phyloP scores from a whole-genome alignment of 92 coral and sea anemone species.

The Meandrina meandrites region DNA sequence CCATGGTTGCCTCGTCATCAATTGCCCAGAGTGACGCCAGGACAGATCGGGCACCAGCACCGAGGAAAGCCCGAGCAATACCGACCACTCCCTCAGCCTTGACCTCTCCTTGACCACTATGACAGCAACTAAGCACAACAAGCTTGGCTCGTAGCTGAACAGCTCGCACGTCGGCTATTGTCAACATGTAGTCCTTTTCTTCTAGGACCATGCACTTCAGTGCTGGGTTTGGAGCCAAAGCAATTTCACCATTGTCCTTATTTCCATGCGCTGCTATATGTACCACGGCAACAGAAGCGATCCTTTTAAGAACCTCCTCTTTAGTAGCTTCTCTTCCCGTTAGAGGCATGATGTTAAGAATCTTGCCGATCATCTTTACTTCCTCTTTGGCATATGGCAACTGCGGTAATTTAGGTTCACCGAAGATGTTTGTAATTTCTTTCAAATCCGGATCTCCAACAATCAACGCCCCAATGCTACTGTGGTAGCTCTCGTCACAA shows the following conservation, averaged over 20 bases:
- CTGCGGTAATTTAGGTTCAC: not conserved
- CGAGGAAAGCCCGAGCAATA: slow-evolving; percentile 31
- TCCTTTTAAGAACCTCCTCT: not conserved
- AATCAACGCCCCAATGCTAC: not conserved
- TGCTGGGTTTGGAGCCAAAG: not conserved
- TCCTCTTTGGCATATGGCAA: not conserved
- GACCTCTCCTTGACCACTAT: slow-evolving; percentile 21
- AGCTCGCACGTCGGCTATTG: slow-evolving; percentile 2
- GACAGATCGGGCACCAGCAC: slow-evolving; percentile 38
- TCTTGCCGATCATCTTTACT: not conserved
- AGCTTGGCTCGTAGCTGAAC: slow-evolving; percentile 20
- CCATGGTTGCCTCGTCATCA: slow-evolving; percentile 19
- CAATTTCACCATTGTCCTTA: not conserved
- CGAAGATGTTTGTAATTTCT: not conserved
- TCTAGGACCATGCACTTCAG: not conserved
- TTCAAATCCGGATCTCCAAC: not conserved
- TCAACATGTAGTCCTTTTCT: not conserved
- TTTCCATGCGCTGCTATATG: not conserved
- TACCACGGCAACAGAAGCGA: not conserved
- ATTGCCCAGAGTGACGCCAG: slow-evolving; percentile 35
- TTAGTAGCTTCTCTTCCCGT: not conserved
- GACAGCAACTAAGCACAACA: slow-evolving; percentile 25
- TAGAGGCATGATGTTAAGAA: not conserved
- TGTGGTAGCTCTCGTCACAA: not conserved
- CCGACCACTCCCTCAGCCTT: slow-evolving; percentile 30